Evolutionary conservation across 2,797 vertebrate genomes (phyloP).

Genomic region (Rhabdophis nuchalis): DNA sequence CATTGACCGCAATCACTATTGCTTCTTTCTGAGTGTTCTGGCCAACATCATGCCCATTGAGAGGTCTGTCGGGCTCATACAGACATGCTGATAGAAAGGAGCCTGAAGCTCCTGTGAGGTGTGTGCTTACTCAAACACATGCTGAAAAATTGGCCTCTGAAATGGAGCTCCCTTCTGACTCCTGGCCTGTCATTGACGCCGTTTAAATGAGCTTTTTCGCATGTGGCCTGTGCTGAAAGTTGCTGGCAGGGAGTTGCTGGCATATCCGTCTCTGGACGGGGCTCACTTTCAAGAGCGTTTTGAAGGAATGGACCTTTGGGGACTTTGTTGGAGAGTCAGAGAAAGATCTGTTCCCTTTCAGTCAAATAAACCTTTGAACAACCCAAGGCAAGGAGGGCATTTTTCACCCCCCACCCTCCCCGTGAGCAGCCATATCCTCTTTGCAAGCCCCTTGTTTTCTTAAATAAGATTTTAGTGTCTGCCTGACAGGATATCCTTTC

Average conservation of each 20-base stretch:
- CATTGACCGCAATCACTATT: background rate
- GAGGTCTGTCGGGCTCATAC: slow-evolving; percentile 8
- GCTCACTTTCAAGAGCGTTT: slow-evolving; percentile 44
- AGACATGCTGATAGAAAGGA: background rate
- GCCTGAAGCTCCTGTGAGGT: background rate
- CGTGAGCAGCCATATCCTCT: slow-evolving; percentile 48
- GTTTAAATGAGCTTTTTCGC: slow-evolving; percentile 66
- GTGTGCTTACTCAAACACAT: slow-evolving; percentile 30
- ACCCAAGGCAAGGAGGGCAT: slow-evolving; percentile 42
- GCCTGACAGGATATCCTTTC: slow-evolving; percentile 57
- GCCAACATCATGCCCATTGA: background rate
- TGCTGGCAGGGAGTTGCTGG: slow-evolving; percentile 52
- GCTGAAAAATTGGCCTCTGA: slow-evolving; percentile 46
- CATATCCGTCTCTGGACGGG: slow-evolving; percentile 36
- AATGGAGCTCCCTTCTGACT: slow-evolving; percentile 55
- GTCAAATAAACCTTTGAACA: slow-evolving; percentile 53
- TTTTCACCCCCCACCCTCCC: background rate
- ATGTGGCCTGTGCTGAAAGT: slow-evolving; percentile 57
- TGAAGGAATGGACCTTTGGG: slow-evolving; percentile 54
- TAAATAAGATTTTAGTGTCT: slow-evolving; percentile 39
- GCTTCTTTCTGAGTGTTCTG: background rate
- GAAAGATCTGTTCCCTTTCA: slow-evolving; percentile 48
- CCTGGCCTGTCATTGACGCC: slow-evolving; percentile 47
- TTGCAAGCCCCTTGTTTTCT: slow-evolving; percentile 45
- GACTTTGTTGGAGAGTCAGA: slow-evolving; percentile 37